Conservation (phyloP, 2,113 vertebrate species). For the Gopherus flavomarginatus region DNA sequence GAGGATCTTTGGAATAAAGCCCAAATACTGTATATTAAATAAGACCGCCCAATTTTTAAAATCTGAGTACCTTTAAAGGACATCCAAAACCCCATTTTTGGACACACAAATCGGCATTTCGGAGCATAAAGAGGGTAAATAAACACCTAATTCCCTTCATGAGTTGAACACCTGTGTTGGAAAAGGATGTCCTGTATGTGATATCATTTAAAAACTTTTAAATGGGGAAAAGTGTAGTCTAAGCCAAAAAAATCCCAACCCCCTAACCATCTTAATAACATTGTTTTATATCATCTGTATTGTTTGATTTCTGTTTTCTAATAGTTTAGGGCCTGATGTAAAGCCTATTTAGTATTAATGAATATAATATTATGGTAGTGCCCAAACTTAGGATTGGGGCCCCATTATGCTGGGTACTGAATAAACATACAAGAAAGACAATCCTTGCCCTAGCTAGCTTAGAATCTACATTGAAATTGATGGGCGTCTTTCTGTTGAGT, state of each 20-base stretch:
- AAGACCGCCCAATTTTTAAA: not conserved
- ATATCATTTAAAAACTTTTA: not conserved
- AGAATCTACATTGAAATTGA: not conserved
- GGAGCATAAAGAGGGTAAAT: not conserved
- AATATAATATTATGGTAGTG: not conserved
- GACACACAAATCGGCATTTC: not conserved
- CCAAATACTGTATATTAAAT: not conserved
- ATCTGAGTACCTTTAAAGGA: not conserved
- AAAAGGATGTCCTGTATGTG: not conserved
- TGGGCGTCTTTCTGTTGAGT: not conserved
- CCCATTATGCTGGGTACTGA: not conserved
- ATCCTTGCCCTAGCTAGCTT: not conserved
- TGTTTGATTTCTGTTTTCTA: not conserved
- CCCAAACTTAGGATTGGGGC: not conserved
- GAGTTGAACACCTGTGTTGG: not conserved
- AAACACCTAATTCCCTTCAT: not conserved
- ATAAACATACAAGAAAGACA: not conserved
- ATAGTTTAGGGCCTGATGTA: not conserved
- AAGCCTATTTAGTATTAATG: not conserved
- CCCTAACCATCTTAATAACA: not conserved
- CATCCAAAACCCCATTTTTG: not conserved
- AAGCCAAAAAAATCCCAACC: too few relatives aligned
- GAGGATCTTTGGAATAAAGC: not conserved
- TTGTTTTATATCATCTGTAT: not conserved
- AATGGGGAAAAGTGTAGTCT: not conserved